Base-by-base conservation (phyloP, 2,797 vertebrate species). In the Cottoperca gobio region DNA sequence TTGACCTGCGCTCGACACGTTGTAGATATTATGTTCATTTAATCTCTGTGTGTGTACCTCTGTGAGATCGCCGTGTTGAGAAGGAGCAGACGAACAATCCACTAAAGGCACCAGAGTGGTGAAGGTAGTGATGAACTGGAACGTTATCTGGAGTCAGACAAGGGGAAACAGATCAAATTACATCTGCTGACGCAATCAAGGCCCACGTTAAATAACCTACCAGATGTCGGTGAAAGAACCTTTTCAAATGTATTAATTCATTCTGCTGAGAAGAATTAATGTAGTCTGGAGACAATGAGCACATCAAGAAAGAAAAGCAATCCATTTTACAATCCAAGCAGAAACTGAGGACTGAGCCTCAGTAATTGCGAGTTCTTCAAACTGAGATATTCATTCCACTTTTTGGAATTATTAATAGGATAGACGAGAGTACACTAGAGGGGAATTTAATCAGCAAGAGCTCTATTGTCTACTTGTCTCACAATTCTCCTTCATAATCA, bases 111-210 rank as follows among this genome's bases (percentile, higher is more conserved):
- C 97, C 93, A 99, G 94, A 86, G 97, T 97, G 88, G 97, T 97
- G 95, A 99, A 99, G 26, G 97, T 99, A 92, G 97, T 96, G 91
- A 99, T 99, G 94, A 99, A 99, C 93, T 99, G 98, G 96, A 99
- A 99, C 88, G 97, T 99, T 91, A 99, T 98, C 98, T 99, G 92
- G 87, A 83, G 64, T 37, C 16, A 23, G 39, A 71, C 46, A 57
- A 26, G 0, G 40, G 67, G 64, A 76, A 70, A 70, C 65, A 24
- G 57, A 86, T 89, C 62, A 69, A 72, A 87, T 85, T 61, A 83
- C 77, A 83, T 72, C 60, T 45, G 68, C 52, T 39, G 79, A 75
- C 6, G 35, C 48, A 49, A 86, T 81, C 61, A 9, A 24, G 28
- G 45, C 37, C 45, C 17, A 17, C 42, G 67, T 81, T 82, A 76